A percentile compares a stretch with the other conserved stretches of the same genome.
phyloP scores from a whole-genome alignment of 53 echinoderm and acorn worm genomes.

The Echinarachnius parma region DNA sequence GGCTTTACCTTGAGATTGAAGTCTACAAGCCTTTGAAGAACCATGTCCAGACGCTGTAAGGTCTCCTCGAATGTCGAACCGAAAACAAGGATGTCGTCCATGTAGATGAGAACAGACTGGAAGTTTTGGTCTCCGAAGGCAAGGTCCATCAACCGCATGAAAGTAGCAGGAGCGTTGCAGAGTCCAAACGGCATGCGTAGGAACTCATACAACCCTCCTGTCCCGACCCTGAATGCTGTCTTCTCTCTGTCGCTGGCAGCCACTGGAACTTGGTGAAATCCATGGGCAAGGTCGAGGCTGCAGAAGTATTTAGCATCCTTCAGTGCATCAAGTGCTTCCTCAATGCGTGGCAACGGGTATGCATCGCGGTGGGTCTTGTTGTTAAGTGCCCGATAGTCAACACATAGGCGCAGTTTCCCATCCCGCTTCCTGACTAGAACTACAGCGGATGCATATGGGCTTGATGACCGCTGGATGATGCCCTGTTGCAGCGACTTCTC shows the following conservation, averaged over 20 bases:
- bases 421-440: conserved; percentile 59
- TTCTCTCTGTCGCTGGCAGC: conserved; percentile 58
- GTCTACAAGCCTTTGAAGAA: conserved; percentile 34
- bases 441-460: conserved; percentile 59
- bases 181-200: conserved; percentile 61
- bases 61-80: conserved; percentile 57
- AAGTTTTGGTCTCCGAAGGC: conserved; percentile 68
- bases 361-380: conserved; percentile 72
- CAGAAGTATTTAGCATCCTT: conserved; percentile 65
- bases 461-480: conserved; percentile 40
- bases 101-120: conserved; percentile 44
- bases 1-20: conserved; percentile 60
- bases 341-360: conserved; percentile 60
- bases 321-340: conserved; percentile 64
- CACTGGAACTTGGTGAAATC: conserved; percentile 64
- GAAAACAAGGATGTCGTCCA: conserved; percentile 74
- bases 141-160: conserved; percentile 70
- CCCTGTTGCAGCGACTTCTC: conserved; percentile 24
- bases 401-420: conserved; percentile 53
- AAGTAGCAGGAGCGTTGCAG: conserved; percentile 70
- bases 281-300: conserved; percentile 69
- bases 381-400: conserved; percentile 65
- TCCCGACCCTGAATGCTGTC: conserved; percentile 70
- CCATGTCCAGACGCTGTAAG: conserved; percentile 52
- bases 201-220: conserved; percentile 74